phyloP scores from a whole-genome alignment of 2,113 vertebrate genomes.

The Rutilus rutilus region DNA sequence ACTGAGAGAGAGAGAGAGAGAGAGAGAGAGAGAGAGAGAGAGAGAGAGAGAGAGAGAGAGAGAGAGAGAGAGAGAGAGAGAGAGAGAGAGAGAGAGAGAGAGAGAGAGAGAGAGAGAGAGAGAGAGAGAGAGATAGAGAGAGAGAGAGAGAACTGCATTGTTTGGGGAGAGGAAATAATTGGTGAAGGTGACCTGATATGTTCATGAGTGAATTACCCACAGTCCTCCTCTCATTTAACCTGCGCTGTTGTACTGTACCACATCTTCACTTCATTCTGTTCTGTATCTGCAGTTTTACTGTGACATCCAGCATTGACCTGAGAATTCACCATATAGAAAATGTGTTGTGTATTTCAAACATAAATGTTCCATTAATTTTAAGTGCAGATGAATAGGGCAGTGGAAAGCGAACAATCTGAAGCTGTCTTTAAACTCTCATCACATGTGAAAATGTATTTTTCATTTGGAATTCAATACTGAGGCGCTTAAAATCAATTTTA shows the following conservation, averaged over 20 bases:
- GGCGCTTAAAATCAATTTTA: slow-evolving; percentile 22
- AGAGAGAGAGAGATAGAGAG: neutral
- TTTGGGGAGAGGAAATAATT: slow-evolving; percentile 66
- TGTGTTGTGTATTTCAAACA: neutral
- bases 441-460: neutral
- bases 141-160: slow-evolving; percentile 29
- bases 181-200: slow-evolving; percentile 66
- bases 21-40: slow-evolving; percentile 30
- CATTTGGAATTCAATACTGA: neutral
- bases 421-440: neutral
- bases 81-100: slow-evolving; percentile 38
- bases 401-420: neutral
- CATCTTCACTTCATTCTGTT: slow-evolving; percentile 24
- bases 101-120: slow-evolving; percentile 26
- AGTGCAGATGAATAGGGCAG: neutral
- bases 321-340: neutral
- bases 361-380: neutral
- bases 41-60: slow-evolving; percentile 20
- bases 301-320: neutral
- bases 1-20: slow-evolving; percentile 53
- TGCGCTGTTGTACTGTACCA: slow-evolving; percentile 19
- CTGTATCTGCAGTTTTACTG: slow-evolving; percentile 27
- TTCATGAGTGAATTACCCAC: slow-evolving; percentile 43
- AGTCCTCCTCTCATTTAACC: slow-evolving; percentile 32
- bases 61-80: slow-evolving; percentile 34